Percentiles rank a stretch among this genome's conserved stretches.
These are phyloP conservation scores for Achatina immaculata DNA, from an alignment of 1,140 invertebrate species.

Conservation along the genomic window DNA sequence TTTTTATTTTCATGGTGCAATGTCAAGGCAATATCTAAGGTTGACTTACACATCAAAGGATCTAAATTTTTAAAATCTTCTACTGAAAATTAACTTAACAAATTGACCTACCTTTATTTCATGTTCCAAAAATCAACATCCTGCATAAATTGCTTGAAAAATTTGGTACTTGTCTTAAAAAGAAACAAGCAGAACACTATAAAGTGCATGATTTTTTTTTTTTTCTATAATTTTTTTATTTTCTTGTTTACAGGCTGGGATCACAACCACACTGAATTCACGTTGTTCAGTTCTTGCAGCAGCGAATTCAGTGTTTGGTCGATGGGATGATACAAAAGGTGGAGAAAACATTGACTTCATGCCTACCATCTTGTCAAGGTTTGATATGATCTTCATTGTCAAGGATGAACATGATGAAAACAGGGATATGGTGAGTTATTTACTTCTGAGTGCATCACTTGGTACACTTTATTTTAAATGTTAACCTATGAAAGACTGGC, in stretches of 20 bases:
- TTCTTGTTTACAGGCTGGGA: conserved; percentile 82
- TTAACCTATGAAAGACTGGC: neutral
- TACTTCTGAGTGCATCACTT: no score
- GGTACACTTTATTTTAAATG: neutral
- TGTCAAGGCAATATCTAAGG: no score
- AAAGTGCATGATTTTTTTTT: no score
- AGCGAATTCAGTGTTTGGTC: conserved; percentile 97
- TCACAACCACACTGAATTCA: conserved; percentile 98
- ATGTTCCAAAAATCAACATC: no score
- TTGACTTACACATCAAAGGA: no score
- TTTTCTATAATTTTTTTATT: conserved; percentile 1
- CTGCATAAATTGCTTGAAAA: no score
- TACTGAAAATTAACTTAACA: no score
- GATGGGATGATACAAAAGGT: conserved; percentile 98
- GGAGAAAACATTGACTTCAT: conserved; percentile 99
- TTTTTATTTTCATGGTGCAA: no score
- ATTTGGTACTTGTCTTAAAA: no score
- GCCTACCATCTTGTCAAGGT: conserved; percentile 99
- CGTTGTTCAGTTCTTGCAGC: conserved; percentile 98
- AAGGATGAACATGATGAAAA: conserved; percentile 95
- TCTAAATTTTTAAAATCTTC: no score
- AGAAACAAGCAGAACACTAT: no score
- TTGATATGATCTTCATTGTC: conserved; percentile 99
- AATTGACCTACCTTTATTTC: no score
- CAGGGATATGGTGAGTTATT: conserved; percentile 83